phyloP scores from a whole-genome alignment of 2,888 invertebrate species.

The Idaea straminata region DNA sequence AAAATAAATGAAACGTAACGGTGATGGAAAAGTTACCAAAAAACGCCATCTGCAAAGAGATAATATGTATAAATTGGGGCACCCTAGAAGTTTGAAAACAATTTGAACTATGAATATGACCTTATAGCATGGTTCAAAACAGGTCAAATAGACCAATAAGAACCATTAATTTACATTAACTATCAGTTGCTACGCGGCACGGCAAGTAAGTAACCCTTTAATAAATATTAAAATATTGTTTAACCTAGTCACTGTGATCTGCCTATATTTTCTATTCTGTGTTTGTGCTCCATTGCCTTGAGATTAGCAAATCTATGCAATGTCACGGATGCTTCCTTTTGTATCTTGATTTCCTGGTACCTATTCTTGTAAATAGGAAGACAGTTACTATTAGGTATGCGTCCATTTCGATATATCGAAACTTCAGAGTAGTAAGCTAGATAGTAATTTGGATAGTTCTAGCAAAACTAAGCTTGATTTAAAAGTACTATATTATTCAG shows the following conservation, averaged over 20 bases:
- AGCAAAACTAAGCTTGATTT: too few species aligned
- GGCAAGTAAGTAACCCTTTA: background rate
- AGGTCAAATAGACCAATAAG: background rate
- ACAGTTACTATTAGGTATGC: background rate
- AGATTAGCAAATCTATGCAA: background rate
- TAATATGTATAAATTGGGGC: too few species aligned
- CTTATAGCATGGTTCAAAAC: too few species aligned
- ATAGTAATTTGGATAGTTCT: background rate
- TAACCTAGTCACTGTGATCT: background rate
- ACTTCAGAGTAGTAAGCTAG: background rate
- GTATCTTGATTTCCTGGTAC: background rate
- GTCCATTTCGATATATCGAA: background rate
- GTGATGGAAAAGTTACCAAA: too few species aligned
- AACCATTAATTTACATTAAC: background rate
- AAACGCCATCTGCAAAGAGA: too few species aligned
- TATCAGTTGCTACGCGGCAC: background rate
- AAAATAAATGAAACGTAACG: too few species aligned
- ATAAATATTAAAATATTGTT: background rate
- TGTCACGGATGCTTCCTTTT: constrained; percentile 2
- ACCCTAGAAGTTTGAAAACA: too few species aligned
- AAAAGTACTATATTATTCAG: too few species aligned
- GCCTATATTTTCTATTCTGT: background rate
- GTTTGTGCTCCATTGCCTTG: background rate
- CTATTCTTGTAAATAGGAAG: background rate
- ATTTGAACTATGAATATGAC: too few species aligned